Conservation (phyloP, 1,140 invertebrate genomes). For the Rhagoletis pomonella region DNA sequence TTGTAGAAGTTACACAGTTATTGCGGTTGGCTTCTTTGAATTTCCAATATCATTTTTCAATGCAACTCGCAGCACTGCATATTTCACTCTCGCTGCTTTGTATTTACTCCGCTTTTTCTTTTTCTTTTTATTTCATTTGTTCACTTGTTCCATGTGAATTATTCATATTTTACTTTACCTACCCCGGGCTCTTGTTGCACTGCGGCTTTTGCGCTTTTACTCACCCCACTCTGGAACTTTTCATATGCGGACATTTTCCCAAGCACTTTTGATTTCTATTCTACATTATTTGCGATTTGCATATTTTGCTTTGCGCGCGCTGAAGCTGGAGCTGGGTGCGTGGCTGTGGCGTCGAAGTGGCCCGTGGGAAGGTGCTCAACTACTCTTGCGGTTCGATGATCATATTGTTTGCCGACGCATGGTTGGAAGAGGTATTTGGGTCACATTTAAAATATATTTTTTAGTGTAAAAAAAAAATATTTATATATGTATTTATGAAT, state of each 20-base stretch:
- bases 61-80: background rate
- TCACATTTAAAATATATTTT: too few relatives aligned
- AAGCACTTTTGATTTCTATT: slow-evolving; percentile 40
- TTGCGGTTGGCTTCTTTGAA: slow-evolving; percentile 37
- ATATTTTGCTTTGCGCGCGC: slow-evolving; percentile 10
- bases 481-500: too few relatives aligned
- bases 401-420: too few relatives aligned
- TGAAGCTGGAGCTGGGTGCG: background rate
- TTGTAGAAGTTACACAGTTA: slow-evolving; percentile 53
- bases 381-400: too few relatives aligned
- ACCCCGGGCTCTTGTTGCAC: background rate
- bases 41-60: slow-evolving; percentile 38
- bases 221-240: background rate
- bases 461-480: too few relatives aligned
- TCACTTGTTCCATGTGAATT: background rate
- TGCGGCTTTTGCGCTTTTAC: background rate
- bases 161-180: background rate
- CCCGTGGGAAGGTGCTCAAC: background rate
- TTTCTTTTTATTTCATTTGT: background rate
- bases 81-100: background rate
- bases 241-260: background rate
- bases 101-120: background rate
- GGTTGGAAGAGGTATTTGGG: too few relatives aligned
- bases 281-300: slow-evolving; percentile 12
- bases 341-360: background rate